Base-by-base conservation (phyloP, 2,797 vertebrate genomes). In the Alauda arvensis region DNA sequence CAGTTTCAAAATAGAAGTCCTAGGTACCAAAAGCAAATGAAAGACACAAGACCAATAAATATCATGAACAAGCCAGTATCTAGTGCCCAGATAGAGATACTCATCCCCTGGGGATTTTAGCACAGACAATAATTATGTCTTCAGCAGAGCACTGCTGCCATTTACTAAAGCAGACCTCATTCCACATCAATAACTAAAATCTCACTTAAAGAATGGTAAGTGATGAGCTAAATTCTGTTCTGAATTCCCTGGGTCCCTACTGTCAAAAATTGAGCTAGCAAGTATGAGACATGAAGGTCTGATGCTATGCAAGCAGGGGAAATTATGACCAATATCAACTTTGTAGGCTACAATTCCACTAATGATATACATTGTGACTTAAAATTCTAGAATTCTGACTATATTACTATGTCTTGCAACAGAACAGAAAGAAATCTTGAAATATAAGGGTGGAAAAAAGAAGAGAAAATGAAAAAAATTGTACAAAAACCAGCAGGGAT, bases 21-120 rank as follows among this genome's bases (percentile, higher is more conserved):
- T 77, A 74, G 49, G 49, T 67, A 72, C 18, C 23, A 77, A 88
- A 93, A 89, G 29, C 29, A 82, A 86, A 86, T 67, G 56, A 78
- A 91, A 91, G 65, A 66, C 53, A 53, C 77, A 90, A 77, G 57
- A 74, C 39, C 60, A 88, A 86, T 89, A 89, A 88, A 86, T 79
- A 76, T 43, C 17, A 70, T 1, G 6, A 76, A 76, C 18, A 88
- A 79, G 18, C 5, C 70, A 72, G 21, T 8, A 78, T 39, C 29
- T 29, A 83, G 29, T 42, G 55, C 17, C 9, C 37, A 60, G 26
- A 62, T 12, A 56, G 16, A 8, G 31, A 69, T 62, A 87, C 9
- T 66, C 31, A 70, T 13, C n/a, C 75, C 26, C 16, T 25, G 53
- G 81, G 26, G 42, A 66, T 60, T 90, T 81, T 56, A 89, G 12